These are phyloP conservation scores for Acronicta alni DNA, from an alignment of 2,888 invertebrate genomes.

Conservation along the genomic window DNA sequence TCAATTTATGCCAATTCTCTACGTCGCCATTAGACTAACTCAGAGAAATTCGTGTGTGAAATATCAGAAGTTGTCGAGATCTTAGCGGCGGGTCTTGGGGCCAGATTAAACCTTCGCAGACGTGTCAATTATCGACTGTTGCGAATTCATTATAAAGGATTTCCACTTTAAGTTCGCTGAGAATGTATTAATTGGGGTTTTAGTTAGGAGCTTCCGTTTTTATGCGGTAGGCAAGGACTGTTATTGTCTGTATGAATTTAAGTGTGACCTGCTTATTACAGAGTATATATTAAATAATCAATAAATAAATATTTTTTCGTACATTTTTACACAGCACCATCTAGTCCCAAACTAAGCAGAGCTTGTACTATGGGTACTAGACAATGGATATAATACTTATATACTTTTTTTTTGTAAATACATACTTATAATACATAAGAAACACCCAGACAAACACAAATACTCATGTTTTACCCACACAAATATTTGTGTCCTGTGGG, in stretches of 20 bases:
- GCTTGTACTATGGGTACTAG: too few species aligned
- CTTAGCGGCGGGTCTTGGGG: constrained; percentile 65
- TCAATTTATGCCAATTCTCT: constrained; percentile 58
- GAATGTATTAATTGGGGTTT: constrained; percentile 44
- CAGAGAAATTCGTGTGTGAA: constrained; percentile 75
- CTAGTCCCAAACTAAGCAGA: too few species aligned
- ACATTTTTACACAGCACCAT: too few species aligned
- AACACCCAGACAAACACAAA: too few species aligned
- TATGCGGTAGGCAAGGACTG: constrained; percentile 4
- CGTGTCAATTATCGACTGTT: constrained; percentile 78
- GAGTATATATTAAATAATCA: too few species aligned
- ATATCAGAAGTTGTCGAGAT: constrained; percentile 79
- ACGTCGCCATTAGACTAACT: constrained; percentile 51
- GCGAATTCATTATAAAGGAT: constrained; percentile 70
- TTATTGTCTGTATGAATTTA: constrained; percentile 1
- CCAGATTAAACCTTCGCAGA: constrained; percentile 69
- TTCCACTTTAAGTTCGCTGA: constrained; percentile 41
- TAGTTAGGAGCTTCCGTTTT: constrained; percentile 25
- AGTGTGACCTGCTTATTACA: too few species aligned
- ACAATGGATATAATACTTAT: too few species aligned
- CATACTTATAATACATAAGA: too few species aligned
- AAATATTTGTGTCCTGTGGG: too few species aligned
- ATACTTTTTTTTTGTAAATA: too few species aligned
- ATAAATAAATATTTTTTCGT: too few species aligned
- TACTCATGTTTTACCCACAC: too few species aligned